Evolutionary conservation across 2,797 vertebrate genomes (phyloP).

Genomic region (Sebastes glaucus): DNA sequence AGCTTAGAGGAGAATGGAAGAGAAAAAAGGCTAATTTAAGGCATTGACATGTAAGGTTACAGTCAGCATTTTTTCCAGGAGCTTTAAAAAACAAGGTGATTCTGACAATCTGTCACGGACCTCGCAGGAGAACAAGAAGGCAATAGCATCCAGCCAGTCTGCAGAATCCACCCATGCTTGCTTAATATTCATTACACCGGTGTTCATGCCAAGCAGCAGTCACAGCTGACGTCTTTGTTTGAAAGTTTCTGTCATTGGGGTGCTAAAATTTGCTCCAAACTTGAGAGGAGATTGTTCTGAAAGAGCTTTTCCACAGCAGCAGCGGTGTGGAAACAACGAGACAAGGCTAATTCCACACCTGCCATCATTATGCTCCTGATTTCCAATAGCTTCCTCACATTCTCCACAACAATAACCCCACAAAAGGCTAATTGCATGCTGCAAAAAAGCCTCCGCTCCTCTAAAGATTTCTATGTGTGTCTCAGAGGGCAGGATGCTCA

Average conservation of each 20-base stretch:
- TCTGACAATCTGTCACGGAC: slow-evolving; percentile 53
- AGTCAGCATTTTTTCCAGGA: slow-evolving; percentile 50
- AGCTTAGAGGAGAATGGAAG: background rate
- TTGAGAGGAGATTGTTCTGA: slow-evolving; percentile 32
- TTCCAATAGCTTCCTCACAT: slow-evolving; percentile 42
- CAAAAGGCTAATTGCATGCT: slow-evolving; percentile 63
- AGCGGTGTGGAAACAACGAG: slow-evolving; percentile 32
- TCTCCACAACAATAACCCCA: slow-evolving; percentile 49
- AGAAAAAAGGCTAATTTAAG: slow-evolving; percentile 13
- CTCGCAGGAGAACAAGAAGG: slow-evolving; percentile 17
- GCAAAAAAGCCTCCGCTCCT: slow-evolving; percentile 23
- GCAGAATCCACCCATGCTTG: slow-evolving; percentile 25
- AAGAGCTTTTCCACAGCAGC: slow-evolving; percentile 29
- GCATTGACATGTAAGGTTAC: slow-evolving; percentile 31
- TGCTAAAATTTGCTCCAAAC: slow-evolving; percentile 29
- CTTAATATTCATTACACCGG: slow-evolving; percentile 55
- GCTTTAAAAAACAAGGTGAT: slow-evolving; percentile 49
- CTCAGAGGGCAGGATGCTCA: slow-evolving; percentile 42
- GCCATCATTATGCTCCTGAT: slow-evolving; percentile 60
- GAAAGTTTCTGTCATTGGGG: slow-evolving; percentile 42
- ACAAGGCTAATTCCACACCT: slow-evolving; percentile 70
- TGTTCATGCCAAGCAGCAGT: slow-evolving; percentile 38
- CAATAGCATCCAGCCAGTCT: slow-evolving; percentile 22
- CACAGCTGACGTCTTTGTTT: slow-evolving; percentile 59
- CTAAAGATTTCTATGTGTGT: slow-evolving; percentile 34